These are phyloP conservation scores for Columba guinea DNA, from an alignment of 2,797 vertebrate genomes.

Conservation along the genomic window DNA sequence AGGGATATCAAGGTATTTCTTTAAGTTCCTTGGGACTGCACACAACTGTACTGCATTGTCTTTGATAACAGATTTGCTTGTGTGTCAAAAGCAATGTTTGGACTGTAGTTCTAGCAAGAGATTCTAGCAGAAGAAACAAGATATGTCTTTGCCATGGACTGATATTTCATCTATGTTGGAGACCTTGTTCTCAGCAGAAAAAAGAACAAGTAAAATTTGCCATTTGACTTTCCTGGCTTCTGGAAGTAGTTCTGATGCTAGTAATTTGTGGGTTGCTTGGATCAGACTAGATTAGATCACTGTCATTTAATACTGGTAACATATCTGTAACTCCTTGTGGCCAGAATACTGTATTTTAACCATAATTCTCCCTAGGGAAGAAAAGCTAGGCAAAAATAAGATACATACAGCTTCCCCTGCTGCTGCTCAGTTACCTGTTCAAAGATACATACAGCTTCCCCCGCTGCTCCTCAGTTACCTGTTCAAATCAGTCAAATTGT, in stretches of 20 bases:
- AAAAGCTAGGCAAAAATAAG: not conserved
- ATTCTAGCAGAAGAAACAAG: not conserved
- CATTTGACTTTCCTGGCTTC: not conserved
- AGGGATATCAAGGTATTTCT: not conserved
- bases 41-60: not conserved
- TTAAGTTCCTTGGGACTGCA: not conserved
- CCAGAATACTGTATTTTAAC: not conserved
- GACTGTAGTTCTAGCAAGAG: not conserved
- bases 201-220: not conserved
- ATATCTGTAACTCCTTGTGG: not conserved
- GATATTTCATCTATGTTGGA: not conserved
- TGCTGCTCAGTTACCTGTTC: not conserved
- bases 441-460: rapidly evolving
- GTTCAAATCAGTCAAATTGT: not conserved
- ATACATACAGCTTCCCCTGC: rapidly evolving
- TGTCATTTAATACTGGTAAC: not conserved
- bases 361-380: not conserved
- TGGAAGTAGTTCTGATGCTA: not conserved
- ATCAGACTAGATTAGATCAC: not conserved
- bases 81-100: not conserved
- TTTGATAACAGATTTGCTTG: not conserved
- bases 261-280: not conserved
- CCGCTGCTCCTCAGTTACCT: not conserved
- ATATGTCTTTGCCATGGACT: not conserved
- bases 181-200: not conserved